phyloP scores from a whole-genome alignment of 1,140 invertebrate genomes.

The Aplysia californica region DNA sequence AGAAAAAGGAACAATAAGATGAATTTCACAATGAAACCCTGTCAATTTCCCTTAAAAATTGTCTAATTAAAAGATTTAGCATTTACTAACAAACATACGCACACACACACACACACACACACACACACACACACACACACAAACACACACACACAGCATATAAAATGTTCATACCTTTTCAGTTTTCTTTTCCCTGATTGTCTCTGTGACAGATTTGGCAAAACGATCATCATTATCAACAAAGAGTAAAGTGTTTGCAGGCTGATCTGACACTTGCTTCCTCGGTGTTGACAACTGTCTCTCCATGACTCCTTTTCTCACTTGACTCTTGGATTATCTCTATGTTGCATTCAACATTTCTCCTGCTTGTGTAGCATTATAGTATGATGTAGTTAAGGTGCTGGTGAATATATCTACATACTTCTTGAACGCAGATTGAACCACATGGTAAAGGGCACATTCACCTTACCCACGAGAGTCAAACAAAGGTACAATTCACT shows the following conservation, averaged over 20 bases:
- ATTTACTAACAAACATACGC: background rate
- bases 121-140: no score
- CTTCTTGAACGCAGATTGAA: no score
- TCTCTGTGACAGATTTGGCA: no score
- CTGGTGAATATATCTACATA: no score
- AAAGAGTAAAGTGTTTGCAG: background rate
- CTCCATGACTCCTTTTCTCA: background rate
- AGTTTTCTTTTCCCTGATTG: background rate
- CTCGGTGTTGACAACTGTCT: background rate
- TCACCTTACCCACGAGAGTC: no score
- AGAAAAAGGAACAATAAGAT: background rate
- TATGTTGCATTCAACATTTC: background rate
- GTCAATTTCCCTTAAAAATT: background rate
- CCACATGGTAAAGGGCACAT: no score
- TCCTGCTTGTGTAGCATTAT: background rate
- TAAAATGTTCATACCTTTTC: background rate
- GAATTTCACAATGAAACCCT: background rate
- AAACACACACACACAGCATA: no score
- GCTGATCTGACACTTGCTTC: background rate
- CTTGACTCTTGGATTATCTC: background rate
- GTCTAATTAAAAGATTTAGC: background rate
- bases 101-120: no score
- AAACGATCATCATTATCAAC: background rate
- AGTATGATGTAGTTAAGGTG: background rate
- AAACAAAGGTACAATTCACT: no score